phyloP scores from a whole-genome alignment of 2,888 invertebrate species.

The Cheilosia soror region DNA sequence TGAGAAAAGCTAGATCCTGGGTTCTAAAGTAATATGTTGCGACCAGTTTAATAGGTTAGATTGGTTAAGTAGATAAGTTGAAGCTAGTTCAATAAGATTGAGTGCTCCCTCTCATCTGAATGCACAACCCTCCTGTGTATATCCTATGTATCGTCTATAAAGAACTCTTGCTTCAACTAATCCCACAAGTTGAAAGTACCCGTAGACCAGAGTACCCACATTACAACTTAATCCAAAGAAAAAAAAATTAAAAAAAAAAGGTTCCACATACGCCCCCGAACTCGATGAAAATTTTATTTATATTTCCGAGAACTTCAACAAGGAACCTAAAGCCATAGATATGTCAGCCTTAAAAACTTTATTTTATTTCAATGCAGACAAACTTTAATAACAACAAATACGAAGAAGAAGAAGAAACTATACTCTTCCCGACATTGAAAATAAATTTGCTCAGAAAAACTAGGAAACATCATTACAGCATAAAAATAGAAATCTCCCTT shows the following conservation, averaged over 20 bases:
- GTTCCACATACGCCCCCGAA: constrained; percentile 52
- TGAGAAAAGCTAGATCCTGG: too few species aligned
- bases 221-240: background rate
- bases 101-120: too few species aligned
- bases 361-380: constrained; percentile 1
- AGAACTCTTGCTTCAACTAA: too few species aligned
- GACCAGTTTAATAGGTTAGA: too few species aligned
- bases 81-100: too few species aligned
- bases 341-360: background rate
- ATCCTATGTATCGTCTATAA: too few species aligned
- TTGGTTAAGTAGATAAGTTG: too few species aligned
- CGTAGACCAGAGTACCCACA: too few species aligned
- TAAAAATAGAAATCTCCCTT: constrained; percentile 1
- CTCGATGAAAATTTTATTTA: background rate
- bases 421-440: background rate
- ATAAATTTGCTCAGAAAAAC: constrained; percentile 13
- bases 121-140: too few species aligned
- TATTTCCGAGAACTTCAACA: background rate
- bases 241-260: constrained; percentile 10
- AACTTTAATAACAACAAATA: constrained; percentile 7
- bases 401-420: background rate
- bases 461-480: constrained; percentile 10
- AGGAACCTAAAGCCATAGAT: background rate
- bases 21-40: too few species aligned
- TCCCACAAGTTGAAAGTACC: too few species aligned